Conservation (phyloP, 2,113 vertebrate genomes). For the Hippocampus guttulatus region DNA sequence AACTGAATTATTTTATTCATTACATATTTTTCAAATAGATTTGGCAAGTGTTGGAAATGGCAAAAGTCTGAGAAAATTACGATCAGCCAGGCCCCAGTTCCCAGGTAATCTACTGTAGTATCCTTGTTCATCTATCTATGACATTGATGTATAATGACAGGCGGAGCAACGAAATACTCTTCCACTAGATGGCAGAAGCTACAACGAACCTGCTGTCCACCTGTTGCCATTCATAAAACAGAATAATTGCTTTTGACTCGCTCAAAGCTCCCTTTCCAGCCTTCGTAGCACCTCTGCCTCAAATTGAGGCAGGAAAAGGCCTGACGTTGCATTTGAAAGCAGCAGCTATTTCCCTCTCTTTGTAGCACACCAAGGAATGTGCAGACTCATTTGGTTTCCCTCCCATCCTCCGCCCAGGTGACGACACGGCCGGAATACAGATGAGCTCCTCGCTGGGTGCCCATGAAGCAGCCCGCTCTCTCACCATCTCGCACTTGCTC, state of each 20-base stretch:
- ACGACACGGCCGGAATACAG: constrained; percentile 67
- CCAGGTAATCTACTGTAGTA: too few species aligned
- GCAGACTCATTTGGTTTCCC: constrained; percentile 75
- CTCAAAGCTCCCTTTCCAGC: neutral
- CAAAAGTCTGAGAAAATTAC: too few species aligned
- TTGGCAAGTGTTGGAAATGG: too few species aligned
- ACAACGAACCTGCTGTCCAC: neutral
- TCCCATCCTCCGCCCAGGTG: constrained; percentile 69
- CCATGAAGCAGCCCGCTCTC: constrained; percentile 48
- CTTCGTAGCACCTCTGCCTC: neutral
- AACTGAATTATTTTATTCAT: too few species aligned
- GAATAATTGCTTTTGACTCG: neutral
- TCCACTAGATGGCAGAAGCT: neutral
- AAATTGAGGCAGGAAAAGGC: neutral
- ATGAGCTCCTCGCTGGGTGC: constrained; percentile 63
- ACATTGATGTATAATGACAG: neutral
- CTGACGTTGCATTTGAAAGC: neutral
- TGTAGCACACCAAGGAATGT: constrained; percentile 71
- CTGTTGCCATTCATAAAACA: neutral
- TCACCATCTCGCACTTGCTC: constrained; percentile 7
- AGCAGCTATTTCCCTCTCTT: constrained; percentile 48
- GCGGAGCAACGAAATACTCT: neutral
- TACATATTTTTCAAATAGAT: too few species aligned
- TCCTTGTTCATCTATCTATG: neutral
- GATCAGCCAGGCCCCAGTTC: too few species aligned